A percentile compares a stretch with the other conserved stretches of the same genome.
These are phyloP conservation scores for Ophiodon elongatus DNA, from an alignment of 2,113 vertebrate species.

Conservation along the genomic window DNA sequence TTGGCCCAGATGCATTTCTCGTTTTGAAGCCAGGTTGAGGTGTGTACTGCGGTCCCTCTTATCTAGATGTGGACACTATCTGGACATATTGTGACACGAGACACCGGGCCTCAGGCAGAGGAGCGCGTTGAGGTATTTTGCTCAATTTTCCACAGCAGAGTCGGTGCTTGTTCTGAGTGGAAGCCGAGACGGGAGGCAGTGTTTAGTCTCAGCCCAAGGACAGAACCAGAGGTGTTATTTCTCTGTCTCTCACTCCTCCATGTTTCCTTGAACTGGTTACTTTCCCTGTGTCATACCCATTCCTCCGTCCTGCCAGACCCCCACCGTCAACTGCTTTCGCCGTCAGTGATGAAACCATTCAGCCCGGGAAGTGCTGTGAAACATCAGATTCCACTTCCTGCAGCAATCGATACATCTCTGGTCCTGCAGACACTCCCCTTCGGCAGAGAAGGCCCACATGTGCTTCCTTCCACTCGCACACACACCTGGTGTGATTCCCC, in stretches of 20 bases:
- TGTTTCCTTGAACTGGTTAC: constrained; percentile 39
- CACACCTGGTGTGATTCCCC: constrained; percentile 24
- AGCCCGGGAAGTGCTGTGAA: constrained; percentile 81
- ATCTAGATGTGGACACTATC: constrained; percentile 8
- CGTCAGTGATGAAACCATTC: constrained; percentile 70
- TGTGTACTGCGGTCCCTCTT: neutral
- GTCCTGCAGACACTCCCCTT: constrained; percentile 61
- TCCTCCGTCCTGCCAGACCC: constrained; percentile 10
- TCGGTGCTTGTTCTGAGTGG: constrained; percentile 52
- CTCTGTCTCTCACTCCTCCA: constrained; percentile 40
- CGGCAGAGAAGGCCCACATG: constrained; percentile 32
- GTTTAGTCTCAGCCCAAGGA: constrained; percentile 80
- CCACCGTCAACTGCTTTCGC: constrained; percentile 45
- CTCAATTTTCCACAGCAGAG: constrained; percentile 41
- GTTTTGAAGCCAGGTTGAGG: constrained; percentile 8
- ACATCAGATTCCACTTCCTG: constrained; percentile 88
- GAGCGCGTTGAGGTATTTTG: neutral
- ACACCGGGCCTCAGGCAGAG: constrained; percentile 3
- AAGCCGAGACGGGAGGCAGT: constrained; percentile 58
- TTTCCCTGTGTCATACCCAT: constrained; percentile 20
- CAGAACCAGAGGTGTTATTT: constrained; percentile 61
- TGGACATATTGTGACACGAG: neutral
- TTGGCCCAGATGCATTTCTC: neutral
- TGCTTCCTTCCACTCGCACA: neutral
- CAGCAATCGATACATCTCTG: constrained; percentile 81